Evolutionary conservation across 2,113 vertebrate genomes (phyloP).

Genomic region (Nesogale talazaci): DNA sequence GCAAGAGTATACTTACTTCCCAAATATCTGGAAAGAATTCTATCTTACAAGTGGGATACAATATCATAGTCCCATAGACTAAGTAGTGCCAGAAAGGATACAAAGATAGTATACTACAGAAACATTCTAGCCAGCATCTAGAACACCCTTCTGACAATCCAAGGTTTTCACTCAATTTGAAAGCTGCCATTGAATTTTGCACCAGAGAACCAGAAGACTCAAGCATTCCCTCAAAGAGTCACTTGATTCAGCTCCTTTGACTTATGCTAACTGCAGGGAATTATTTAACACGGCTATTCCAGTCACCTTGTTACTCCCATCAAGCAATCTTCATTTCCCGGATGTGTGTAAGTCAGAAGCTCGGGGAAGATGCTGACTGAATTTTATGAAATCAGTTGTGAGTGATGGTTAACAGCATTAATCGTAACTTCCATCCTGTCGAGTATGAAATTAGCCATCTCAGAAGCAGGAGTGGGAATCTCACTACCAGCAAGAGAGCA

Average conservation of each 20-base stretch:
- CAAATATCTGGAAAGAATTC: not conserved
- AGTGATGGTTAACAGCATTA: no score
- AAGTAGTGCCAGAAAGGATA: not conserved
- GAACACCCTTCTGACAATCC: conserved; percentile 5
- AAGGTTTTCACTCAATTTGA: not conserved
- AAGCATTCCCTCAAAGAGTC: not conserved
- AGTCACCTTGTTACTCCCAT: no score
- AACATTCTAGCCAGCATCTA: not conserved
- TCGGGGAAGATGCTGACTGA: no score
- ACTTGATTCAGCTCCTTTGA: conserved; percentile 19
- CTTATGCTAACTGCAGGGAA: conserved; percentile 9
- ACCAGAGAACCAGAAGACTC: conserved; percentile 12
- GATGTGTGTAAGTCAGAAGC: no score
- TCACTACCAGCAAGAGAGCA: no score
- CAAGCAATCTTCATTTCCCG: no score
- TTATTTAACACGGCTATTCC: no score
- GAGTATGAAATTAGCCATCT: no score
- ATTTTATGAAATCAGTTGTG: no score
- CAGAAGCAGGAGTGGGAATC: no score
- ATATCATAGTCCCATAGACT: not conserved
- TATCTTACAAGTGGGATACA: not conserved
- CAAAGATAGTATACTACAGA: not conserved
- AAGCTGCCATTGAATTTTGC: conserved; percentile 16
- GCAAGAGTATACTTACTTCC: not conserved
- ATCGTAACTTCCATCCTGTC: no score